Percentiles rank a stretch among this genome's conserved stretches.
Conservation (phyloP, 1,140 invertebrate species). For the Tetragnatha versicolor region DNA sequence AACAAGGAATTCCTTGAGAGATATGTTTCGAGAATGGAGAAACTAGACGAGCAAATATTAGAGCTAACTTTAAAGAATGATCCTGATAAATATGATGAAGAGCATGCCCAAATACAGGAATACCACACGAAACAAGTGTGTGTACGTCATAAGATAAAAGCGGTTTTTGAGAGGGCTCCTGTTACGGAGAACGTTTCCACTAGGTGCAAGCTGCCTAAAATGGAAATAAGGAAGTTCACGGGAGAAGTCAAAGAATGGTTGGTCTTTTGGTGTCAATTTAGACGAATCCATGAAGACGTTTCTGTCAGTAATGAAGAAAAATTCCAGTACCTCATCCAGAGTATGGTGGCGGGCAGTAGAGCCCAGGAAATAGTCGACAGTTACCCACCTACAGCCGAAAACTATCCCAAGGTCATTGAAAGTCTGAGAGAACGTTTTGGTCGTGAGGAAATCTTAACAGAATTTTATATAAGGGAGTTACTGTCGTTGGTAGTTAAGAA, state of each 20-base stretch:
- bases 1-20: too few species aligned
- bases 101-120: too few species aligned
- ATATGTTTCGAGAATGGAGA: too few species aligned
- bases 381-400: slow-evolving; percentile 47
- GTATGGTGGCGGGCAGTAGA: neutral
- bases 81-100: too few species aligned
- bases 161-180: too few species aligned
- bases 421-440: slow-evolving; percentile 52
- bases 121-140: too few species aligned
- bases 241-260: slow-evolving; percentile 4
- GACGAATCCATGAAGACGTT: neutral
- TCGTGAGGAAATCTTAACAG: slow-evolving; percentile 45
- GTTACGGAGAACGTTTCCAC: too few species aligned
- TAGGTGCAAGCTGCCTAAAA: neutral
- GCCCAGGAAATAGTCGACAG: slow-evolving; percentile 48
- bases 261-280: neutral
- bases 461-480: slow-evolving; percentile 56
- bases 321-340: slow-evolving; percentile 11
- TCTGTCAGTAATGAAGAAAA: neutral
- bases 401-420: slow-evolving; percentile 55
- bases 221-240: neutral
- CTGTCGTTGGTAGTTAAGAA: neutral
- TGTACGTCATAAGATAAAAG: too few species aligned
- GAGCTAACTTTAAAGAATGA: too few species aligned
- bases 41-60: too few species aligned